phyloP scores from a whole-genome alignment of 2,888 invertebrate species.

The Plemyria rubiginata region DNA sequence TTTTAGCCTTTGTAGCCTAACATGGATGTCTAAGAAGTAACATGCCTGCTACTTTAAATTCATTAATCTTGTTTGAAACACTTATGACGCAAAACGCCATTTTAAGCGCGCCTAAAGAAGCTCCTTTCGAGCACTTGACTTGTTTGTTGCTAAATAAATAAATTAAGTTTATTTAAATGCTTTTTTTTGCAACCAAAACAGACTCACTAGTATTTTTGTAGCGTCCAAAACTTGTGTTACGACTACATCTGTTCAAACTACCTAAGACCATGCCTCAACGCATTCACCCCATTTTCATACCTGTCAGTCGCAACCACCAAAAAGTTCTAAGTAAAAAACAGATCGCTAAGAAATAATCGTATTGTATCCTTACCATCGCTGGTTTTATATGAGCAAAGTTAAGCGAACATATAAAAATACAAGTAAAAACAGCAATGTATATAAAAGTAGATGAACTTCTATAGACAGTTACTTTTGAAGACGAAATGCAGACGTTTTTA shows the following conservation, averaged over 20 bases:
- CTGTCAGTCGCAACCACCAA: conserved; percentile 21
- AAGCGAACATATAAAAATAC: background rate
- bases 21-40: no score
- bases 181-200: no score
- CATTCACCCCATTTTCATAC: conserved; percentile 23
- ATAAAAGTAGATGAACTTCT: background rate
- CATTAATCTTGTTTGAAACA: no score
- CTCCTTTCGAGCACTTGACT: no score
- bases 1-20: no score
- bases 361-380: conserved; percentile 4
- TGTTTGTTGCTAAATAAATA: no score
- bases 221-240: conserved; percentile 1
- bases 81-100: no score
- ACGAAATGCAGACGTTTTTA: conserved; percentile 28
- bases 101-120: no score
- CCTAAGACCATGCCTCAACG: background rate
- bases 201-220: background rate
- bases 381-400: background rate
- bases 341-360: background rate
- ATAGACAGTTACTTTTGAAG: conserved; percentile 9
- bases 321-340: conserved; percentile 14
- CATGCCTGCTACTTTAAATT: no score
- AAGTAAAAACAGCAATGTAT: conserved; percentile 15
- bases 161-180: no score
- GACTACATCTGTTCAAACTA: conserved; percentile 13